Evolutionary conservation across 2,797 vertebrate genomes (phyloP), one percentile per base, ranked within the genome.

Genomic region (Lacerta viridis): DNA sequence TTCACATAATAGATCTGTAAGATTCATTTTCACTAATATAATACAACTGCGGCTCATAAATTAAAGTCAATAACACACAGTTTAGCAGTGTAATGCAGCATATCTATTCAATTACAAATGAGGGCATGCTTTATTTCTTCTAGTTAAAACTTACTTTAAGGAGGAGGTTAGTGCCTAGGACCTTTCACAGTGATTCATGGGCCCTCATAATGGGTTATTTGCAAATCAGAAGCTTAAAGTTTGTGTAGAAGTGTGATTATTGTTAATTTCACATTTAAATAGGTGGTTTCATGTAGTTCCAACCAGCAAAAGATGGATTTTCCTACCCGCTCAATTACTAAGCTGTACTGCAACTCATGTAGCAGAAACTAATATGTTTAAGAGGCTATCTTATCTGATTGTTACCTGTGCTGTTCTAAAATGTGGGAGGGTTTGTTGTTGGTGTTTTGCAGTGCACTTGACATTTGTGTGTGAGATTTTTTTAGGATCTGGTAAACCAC

Each of bases 1-100:
- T 89, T 88, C 61, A 74, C 69, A 90, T 66, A 87, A 39, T 0
- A 88, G 66, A 66, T 7, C 20, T 81, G 71, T 64, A 81, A 33
- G 36, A 91, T 71, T 91, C 75, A 75, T 86, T 90, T 93, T 85
- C 61, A 84, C 81, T 94, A 93, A 85, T 92, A 74, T 55, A 88
- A 82, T 59, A 77, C 0, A 93, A 95, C 82, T 61, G 27, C 1
- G 85, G 86, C 25, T 39, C 15, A 46, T 76, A 90, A 87, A 91
- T 87, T 88, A 77, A 87, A 88, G 71, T 86, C 66, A 83, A 82
- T 90, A 89, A 83, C 29, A 55, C 7, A 80, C 10, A 89, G 59
- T 86, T 95, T 90, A 93, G 78, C 55, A 80, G 81, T 61, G 11
- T 83, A 88, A 90, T 83, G 59, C 50, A 91, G 18, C 0, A 2